These are phyloP conservation scores for Dromas ardeola DNA, from an alignment of 2,113 vertebrate genomes.

Conservation along the genomic window DNA sequence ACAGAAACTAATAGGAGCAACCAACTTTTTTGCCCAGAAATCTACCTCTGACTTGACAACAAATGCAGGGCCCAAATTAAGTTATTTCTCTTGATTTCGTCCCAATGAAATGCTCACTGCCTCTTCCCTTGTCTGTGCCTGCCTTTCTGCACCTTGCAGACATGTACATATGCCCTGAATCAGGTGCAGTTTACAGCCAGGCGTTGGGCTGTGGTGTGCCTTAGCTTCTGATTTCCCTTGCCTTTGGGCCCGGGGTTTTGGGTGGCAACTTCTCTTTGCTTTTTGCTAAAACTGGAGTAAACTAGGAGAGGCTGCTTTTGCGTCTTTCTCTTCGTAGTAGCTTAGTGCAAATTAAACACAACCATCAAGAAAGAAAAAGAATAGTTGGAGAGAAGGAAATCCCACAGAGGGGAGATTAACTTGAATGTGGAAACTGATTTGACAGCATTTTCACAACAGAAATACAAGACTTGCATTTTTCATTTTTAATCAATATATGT, in stretches of 20 bases:
- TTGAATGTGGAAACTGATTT: neutral
- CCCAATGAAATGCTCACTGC: neutral
- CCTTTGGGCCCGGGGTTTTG: neutral
- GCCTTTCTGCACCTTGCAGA: neutral
- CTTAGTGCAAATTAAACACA: neutral
- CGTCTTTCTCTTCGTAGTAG: neutral
- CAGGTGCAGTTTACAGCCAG: neutral
- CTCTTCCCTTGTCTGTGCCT: neutral
- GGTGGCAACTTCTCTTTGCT: neutral
- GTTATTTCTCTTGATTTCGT: neutral
- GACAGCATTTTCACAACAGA: neutral
- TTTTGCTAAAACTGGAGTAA: neutral
- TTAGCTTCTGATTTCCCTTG: neutral
- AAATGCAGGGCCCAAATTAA: neutral
- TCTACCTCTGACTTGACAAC: neutral
- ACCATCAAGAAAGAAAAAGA: neutral
- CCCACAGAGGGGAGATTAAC: neutral
- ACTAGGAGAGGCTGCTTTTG: neutral
- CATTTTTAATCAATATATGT: neutral
- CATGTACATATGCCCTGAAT: fast-evolving
- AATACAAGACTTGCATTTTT: neutral
- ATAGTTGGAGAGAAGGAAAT: neutral
- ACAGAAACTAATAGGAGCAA: neutral
- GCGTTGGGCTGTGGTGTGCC: neutral
- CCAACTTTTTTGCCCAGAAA: neutral